Percentiles rank a stretch among this genome's conserved stretches.
phyloP scores from a whole-genome alignment of 1,140 invertebrate genomes.

The Grapholita molesta region DNA sequence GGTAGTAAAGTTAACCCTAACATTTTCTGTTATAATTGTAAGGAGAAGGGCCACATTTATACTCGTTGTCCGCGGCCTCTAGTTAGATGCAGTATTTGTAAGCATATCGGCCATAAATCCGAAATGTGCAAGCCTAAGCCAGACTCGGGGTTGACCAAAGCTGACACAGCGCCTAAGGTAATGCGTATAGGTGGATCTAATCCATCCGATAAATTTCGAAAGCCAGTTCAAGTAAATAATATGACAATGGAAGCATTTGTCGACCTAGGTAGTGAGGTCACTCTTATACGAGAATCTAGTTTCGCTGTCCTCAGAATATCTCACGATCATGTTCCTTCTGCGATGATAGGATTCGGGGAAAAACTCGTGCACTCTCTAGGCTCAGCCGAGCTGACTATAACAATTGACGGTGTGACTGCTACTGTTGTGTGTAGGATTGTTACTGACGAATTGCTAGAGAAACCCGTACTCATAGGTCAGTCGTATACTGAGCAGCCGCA shows the following conservation, averaged over 20 bases:
- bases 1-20: no score
- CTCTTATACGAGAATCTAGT: slow-evolving; percentile 13
- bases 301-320: neutral
- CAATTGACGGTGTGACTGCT: slow-evolving; percentile 25
- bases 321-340: slow-evolving; percentile 19
- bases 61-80: neutral
- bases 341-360: slow-evolving; percentile 31
- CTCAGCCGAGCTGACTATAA: slow-evolving; percentile 7
- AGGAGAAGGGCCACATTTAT: neutral
- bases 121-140: neutral
- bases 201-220: neutral
- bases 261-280: slow-evolving; percentile 27
- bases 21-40: neutral
- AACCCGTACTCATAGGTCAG: slow-evolving; percentile 25
- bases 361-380: slow-evolving; percentile 24
- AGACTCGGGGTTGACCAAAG: neutral
- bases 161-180: neutral
- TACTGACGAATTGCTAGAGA: slow-evolving; percentile 22
- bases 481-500: slow-evolving; percentile 27
- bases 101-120: neutral
- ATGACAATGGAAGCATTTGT: neutral
- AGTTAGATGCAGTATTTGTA: neutral
- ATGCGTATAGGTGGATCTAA: neutral
- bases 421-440: slow-evolving; percentile 25
- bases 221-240: neutral